Evolutionary conservation across 2,113 vertebrate genomes (phyloP), one percentile per base, ranked within the genome.

Genomic region (Channa argus): DNA sequence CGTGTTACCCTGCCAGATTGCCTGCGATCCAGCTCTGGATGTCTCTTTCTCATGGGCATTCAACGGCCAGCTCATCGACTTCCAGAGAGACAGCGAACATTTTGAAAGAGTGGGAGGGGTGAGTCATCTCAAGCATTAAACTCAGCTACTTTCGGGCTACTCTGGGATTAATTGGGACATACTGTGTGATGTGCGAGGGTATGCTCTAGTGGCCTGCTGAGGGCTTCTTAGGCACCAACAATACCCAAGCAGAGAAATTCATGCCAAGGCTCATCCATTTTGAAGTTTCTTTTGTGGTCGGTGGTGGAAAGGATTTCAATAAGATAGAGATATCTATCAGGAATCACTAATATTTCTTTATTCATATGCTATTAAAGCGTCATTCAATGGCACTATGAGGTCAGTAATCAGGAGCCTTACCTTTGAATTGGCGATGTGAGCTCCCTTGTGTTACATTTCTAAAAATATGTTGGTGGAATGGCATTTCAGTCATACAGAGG

Each of bases 101-200:
- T 96, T 97, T 51, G 97, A 98, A 87, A 96, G 95, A 94, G 96
- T 96, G 37, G 96, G 96, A 54, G 96, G 97, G 95, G 97, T 99
- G 90, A 97, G 97, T 95, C 87, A 88, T 94, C 85, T 56, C 14
- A 12, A 74, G 60, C 84, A 63, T 77, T 84, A 75, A 63, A 78
- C 74, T 82, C 46, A n/a, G 53, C 75, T 74, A 62, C 71, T 83
- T 71, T 87, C 71, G 41, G 55, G 52, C 78, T 87, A 80, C 74
- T 87, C 44, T 59, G 56, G 69, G 84, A 81, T 86, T 89, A 88
- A 90, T 89, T 89, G 75, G 77, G 50, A 80, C 75, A 76, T 73
- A 61, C 65, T 67, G 64, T 65, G 77, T 63, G 60, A 64, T 47
- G 62, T 72, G 62, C 44, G 63, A 75, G 79, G 76, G 61, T 77